Evolutionary conservation across 2,113 vertebrate species (phyloP), one percentile per base, ranked within the genome.

Genomic region (Poecile atricapillus): DNA sequence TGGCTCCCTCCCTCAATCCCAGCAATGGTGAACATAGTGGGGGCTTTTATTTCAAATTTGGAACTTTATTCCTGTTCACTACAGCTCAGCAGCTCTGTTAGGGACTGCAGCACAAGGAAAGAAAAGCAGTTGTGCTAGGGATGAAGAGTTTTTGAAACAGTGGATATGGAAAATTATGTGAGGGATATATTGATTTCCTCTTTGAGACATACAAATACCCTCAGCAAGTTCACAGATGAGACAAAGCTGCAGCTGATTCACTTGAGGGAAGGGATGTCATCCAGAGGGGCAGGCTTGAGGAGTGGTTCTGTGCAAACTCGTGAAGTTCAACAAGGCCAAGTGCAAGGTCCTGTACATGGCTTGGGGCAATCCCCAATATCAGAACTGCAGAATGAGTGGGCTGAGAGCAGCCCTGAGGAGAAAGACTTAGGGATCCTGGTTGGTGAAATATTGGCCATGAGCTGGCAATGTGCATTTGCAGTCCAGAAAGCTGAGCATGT

Each of bases 231-330:
- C 56, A 41, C 33, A 79, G 62, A 23, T 5, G 22, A 30, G 31
- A 39, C 28, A 22, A 68, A 62, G 20, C 11, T 74, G 71, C 21
- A 17, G 50, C 3, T 59, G 70, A 28, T 73, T 60, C 39, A 12
- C 39, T 10, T 68, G 39, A 53, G 55, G 24, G 20, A 46, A 30
- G 23, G 47, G 33, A 21, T 46, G 28, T 20, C 28, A 39, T 14
- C 37, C 13, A 15, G 24, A 56, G 41, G 49, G 56, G 15, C 33
- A 55, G 50, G 62, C 23, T 22, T 46, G 53, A 16, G 39, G 23
- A 39, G 5, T n/a, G 44, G 7, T 9, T 14, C 27, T 10, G 0
- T 74, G 23, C 1, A 2, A 68, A 63, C 7, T 31, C 27, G 21
- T 52, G 47, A 58, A 41, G 8, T 43, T 85, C 94, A 67, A 23